Evolutionary conservation across 2,797 vertebrate species (phyloP), one percentile per base, ranked within the genome.

Genomic region (Gouania willdenowi): DNA sequence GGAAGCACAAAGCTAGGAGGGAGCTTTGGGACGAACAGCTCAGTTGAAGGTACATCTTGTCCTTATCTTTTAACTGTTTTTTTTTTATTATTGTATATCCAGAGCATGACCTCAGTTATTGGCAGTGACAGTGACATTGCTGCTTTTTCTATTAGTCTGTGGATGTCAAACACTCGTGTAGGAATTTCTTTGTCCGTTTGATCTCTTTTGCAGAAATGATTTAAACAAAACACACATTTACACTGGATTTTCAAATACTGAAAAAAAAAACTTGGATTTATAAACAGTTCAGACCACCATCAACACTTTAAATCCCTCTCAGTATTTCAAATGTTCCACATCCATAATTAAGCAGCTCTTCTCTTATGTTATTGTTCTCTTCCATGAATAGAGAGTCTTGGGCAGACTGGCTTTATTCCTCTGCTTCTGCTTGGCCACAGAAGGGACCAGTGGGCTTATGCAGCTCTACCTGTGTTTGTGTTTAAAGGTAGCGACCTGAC

Each of bases 31-130:
- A 78, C 43, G 44, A 34, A 50, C 18, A 57, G 17, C 19, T 13
- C 32, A 60, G 30, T 54, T 62, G 8, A 84, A 89, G 84, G 88
- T 87, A 63, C 11, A 63, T 28, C 41, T 36, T 19, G 1, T 25
- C 3, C 15, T 25, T 0, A 26, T 26, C 3, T 34, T 32, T 20
- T 8, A 13, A 6, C 18, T 25, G 38, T 26, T 0, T 9, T 8
- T 51, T 47, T 10, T 10, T 41, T 6, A 42, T 18, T 31, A 0
- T 19, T 38, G 13, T 14, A 14, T 14, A 21, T 29, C 4, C 20
- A 17, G 22, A 28, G 5, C n/a, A 18, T 24, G n/a, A 27, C 1
- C 8, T 22, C 3, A 44, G 25, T 31, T 4, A 37, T 50, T 36
- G 12, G 30, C 3, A 19, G 6, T 24, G 9, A 8, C 19, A n/a